Evolutionary conservation across 2,888 invertebrate genomes (phyloP).

Genomic region (Synergus umbraculus): DNA sequence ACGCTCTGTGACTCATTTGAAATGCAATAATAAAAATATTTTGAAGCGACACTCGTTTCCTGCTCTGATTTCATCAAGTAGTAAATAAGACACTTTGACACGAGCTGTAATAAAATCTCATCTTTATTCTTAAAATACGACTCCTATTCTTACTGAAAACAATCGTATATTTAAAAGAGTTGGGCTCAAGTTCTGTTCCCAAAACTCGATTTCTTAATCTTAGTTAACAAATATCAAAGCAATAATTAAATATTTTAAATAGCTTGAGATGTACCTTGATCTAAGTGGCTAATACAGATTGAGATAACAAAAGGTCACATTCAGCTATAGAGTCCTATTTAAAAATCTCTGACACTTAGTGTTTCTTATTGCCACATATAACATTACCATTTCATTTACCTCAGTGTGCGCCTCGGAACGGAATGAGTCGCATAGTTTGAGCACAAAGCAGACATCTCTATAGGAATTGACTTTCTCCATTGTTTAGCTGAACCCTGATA

Average conservation of each 20-base stretch:
- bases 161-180: too few relatives aligned
- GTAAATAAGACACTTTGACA: slow-evolving; percentile 7
- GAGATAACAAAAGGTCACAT: not conserved
- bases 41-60: slow-evolving; percentile 4
- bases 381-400: not conserved
- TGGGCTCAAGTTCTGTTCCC: too few relatives aligned
- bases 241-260: too few relatives aligned
- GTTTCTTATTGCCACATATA: not conserved
- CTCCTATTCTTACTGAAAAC: not conserved
- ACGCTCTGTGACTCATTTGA: slow-evolving; percentile 13
- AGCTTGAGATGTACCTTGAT: not conserved
- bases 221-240: too few relatives aligned
- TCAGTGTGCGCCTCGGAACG: not conserved
- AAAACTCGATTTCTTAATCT: too few relatives aligned
- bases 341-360: not conserved
- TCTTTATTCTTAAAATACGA: not conserved
- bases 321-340: not conserved
- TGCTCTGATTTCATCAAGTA: not conserved
- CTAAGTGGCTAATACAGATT: not conserved
- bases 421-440: not conserved
- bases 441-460: not conserved
- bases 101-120: not conserved
- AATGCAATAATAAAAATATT: slow-evolving; percentile 30
- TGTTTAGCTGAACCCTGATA: not conserved
- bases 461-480: not conserved